A percentile compares a stretch with the other conserved stretches of the same genome.
Conservation (phyloP, 2,797 vertebrate species). For the Silurus lanzhouensis region DNA sequence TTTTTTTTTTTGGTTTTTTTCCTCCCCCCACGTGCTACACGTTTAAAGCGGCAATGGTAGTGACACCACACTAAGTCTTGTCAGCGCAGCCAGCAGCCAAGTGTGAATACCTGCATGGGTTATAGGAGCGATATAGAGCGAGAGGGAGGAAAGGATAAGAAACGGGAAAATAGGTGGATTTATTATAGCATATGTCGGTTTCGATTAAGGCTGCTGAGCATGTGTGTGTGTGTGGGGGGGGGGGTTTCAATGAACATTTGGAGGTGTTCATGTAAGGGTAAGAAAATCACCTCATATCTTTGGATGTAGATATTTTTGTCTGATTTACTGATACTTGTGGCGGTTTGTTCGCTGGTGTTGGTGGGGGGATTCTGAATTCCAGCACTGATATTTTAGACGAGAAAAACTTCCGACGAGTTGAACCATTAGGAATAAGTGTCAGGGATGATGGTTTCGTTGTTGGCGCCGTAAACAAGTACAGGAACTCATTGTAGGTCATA, state of each 20-base stretch:
- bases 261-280: neutral
- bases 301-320: neutral
- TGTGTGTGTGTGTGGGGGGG: neutral
- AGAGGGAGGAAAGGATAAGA: neutral
- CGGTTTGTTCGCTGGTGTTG: neutral
- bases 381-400: neutral
- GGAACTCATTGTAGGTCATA: neutral
- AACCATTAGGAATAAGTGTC: neutral
- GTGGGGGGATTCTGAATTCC: too few species aligned
- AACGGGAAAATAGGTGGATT: neutral
- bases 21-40: constrained; percentile 39
- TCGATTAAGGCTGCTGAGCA: constrained; percentile 4
- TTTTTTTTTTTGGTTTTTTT: constrained; percentile 25
- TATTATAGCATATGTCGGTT: constrained; percentile 12
- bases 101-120: constrained; percentile 42
- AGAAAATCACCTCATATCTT: neutral
- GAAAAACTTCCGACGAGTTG: neutral
- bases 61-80: constrained; percentile 48
- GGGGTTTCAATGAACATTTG: neutral
- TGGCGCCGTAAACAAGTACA: neutral
- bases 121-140: constrained; percentile 22
- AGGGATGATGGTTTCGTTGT: neutral
- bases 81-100: constrained; percentile 40
- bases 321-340: neutral
- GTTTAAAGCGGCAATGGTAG: constrained; percentile 30